Percentiles rank a stretch among this genome's conserved stretches.
Conservation (phyloP, 2,113 vertebrate genomes). For the Diadophis punctatus region DNA sequence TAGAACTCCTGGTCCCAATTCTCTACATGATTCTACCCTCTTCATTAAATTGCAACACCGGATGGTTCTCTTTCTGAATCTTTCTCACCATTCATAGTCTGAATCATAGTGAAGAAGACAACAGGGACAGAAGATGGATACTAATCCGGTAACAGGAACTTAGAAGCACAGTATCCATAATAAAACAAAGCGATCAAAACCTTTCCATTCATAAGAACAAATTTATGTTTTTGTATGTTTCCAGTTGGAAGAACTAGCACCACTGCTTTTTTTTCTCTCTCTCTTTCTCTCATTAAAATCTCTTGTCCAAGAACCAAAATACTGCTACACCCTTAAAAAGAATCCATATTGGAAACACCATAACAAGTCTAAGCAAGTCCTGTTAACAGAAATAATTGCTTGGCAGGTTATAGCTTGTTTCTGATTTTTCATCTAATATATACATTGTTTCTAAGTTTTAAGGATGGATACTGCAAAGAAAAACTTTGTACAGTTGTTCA, state of each 20-base stretch:
- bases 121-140: neutral
- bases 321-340: neutral
- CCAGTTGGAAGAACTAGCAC: neutral
- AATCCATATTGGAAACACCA: neutral
- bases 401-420: neutral
- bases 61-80: neutral
- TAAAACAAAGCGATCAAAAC: neutral
- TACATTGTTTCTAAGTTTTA: neutral
- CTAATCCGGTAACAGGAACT: neutral
- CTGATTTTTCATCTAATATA: neutral
- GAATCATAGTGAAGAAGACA: neutral
- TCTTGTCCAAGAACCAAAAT: neutral
- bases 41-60: neutral
- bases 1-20: neutral
- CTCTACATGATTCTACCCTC: neutral
- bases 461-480: neutral
- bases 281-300: neutral
- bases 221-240: neutral
- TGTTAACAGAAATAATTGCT: neutral
- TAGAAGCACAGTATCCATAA: neutral
- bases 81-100: neutral
- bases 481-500: neutral
- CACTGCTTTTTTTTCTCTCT: neutral
- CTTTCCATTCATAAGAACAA: neutral
- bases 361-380: neutral